phyloP scores from a whole-genome alignment of 64 coral and sea anemone genomes.

The Astreopora myriophthalma region DNA sequence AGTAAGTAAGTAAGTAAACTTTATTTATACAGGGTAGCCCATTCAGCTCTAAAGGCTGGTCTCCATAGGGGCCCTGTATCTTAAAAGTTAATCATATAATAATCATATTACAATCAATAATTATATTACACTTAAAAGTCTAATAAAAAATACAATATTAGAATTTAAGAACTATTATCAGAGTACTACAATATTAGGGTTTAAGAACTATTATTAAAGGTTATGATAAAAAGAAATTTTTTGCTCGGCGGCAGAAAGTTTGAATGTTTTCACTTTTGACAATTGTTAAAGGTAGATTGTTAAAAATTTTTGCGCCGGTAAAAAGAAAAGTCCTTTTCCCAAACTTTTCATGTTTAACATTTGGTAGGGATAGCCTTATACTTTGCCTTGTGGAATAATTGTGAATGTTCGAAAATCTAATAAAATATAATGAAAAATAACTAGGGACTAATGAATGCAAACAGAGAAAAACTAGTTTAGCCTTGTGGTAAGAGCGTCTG shows the following conservation, averaged over 20 bases:
- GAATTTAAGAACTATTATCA: too few relatives aligned
- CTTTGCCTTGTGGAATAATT: background rate
- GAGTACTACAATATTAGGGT: too few relatives aligned
- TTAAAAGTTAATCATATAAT: too few relatives aligned
- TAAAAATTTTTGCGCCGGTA: background rate
- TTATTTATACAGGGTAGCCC: too few relatives aligned
- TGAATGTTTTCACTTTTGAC: background rate
- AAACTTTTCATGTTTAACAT: background rate
- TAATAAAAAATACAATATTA: too few relatives aligned
- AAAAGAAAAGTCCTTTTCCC: background rate
- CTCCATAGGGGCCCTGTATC: too few relatives aligned
- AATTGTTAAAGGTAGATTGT: background rate
- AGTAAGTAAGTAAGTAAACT: too few relatives aligned
- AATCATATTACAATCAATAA: too few relatives aligned
- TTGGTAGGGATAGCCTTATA: slow-evolving; percentile 3
- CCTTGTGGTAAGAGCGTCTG: slow-evolving; percentile 4
- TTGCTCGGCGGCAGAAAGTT: slow-evolving; percentile 4
- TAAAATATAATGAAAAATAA: background rate
- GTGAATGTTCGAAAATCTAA: too few relatives aligned
- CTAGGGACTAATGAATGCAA: background rate
- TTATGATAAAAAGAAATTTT: background rate
- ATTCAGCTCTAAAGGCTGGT: too few relatives aligned
- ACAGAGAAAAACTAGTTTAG: slow-evolving; percentile 7
- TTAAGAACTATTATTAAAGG: too few relatives aligned
- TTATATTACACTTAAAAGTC: too few relatives aligned